These are phyloP conservation scores for Periparus ater DNA, from an alignment of 2,797 vertebrate genomes.

Conservation along the genomic window DNA sequence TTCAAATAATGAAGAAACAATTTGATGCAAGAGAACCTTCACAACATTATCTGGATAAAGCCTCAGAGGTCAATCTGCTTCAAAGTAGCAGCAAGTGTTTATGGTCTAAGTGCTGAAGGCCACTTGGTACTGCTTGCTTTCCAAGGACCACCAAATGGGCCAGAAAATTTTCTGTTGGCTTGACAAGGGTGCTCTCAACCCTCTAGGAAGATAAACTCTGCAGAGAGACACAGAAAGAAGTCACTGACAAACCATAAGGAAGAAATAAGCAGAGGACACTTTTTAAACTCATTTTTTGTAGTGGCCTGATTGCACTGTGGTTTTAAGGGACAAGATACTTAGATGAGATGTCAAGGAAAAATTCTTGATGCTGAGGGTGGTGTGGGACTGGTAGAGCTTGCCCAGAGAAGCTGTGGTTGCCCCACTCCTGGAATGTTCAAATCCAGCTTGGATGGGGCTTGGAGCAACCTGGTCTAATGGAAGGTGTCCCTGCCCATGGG, in stretches of 20 bases:
- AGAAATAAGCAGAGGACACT: not conserved
- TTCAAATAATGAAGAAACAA: slow-evolving; percentile 2
- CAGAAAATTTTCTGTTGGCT: not conserved
- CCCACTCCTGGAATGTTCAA: not conserved
- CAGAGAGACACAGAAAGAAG: not conserved
- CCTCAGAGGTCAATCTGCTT: not conserved
- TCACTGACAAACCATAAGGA: not conserved
- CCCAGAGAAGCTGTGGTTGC: not conserved
- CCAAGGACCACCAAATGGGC: not conserved
- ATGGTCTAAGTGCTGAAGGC: not conserved
- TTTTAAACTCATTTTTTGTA: not conserved
- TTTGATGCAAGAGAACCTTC: not conserved
- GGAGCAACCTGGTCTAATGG: not conserved
- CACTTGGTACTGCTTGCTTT: not conserved
- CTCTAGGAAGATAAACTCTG: not conserved
- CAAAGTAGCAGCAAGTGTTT: not conserved
- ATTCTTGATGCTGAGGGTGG: not conserved
- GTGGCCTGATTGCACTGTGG: not conserved
- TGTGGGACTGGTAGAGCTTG: not conserved
- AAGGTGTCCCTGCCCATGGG: not conserved
- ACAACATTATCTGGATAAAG: not conserved
- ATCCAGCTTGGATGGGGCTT: not conserved
- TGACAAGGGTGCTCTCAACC: not conserved
- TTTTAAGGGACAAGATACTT: not conserved
- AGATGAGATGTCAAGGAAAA: not conserved